Conservation (phyloP, 2,113 vertebrate species). For the Hystrix cristata region DNA sequence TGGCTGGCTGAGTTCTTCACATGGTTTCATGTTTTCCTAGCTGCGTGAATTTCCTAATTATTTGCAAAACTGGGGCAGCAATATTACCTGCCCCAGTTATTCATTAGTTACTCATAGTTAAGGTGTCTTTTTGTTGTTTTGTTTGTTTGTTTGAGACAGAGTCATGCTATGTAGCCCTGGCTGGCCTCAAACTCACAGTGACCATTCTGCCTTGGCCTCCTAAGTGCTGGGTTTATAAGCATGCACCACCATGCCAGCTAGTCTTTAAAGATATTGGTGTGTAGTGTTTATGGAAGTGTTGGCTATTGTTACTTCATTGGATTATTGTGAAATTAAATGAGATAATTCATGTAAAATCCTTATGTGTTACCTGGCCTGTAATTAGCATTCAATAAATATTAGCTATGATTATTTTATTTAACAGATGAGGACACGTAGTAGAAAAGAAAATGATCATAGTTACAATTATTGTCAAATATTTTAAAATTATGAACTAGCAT, state of each 20-base stretch:
- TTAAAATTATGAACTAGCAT: slow-evolving; percentile 23
- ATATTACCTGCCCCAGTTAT: not conserved
- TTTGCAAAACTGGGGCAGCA: not conserved
- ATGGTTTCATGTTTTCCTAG: not conserved
- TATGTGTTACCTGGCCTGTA: not conserved
- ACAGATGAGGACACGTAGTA: not conserved
- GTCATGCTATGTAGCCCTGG: not conserved
- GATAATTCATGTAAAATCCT: slow-evolving; percentile 25
- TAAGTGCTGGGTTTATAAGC: not conserved
- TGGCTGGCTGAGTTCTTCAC: not conserved
- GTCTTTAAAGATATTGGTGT: not conserved
- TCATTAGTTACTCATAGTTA: not conserved
- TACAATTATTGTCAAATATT: slow-evolving; percentile 25
- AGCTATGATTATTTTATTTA: slow-evolving; percentile 34
- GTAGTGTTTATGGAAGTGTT: not conserved
- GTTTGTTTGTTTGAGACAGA: not conserved
- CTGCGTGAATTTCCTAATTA: slow-evolving; percentile 1
- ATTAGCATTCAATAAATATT: not conserved
- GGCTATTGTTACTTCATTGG: slow-evolving; percentile 35
- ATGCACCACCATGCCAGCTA: not conserved
- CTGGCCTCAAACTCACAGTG: not conserved
- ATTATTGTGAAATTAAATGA: slow-evolving; percentile 10
- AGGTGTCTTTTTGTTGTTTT: not conserved
- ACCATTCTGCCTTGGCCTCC: not conserved
- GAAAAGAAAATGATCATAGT: slow-evolving; percentile 21